Base-by-base conservation (phyloP, 2,113 vertebrate species). In the Sylvilagus bachmani region DNA sequence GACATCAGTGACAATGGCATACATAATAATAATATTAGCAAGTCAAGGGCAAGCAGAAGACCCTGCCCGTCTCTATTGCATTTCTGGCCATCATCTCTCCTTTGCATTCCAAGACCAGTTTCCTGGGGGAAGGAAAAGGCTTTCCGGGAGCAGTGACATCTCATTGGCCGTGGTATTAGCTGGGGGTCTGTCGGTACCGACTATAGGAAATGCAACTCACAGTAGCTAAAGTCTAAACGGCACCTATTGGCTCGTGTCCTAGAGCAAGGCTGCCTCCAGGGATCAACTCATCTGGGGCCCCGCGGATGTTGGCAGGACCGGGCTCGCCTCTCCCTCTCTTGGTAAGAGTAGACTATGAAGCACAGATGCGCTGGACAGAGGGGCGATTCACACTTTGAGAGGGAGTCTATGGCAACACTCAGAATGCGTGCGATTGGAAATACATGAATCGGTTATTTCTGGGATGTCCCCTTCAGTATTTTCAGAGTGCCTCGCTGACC, bases 181-280 rank as follows among this genome's bases (percentile, higher is more conserved):
- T 64, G 33, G 55, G 66, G 91, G 78, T 89, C 75, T 94, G 36
- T 55, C 49, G 21, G 16, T 51, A 73, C 21, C 83, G 84, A 36
- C 29, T 66, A 29, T 12, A 94, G 80, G 55, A 95, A 95, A 82
- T 82, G 49, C 21, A 62, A 38, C 17, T 90, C 49, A 83, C 53
- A 25, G 5, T 36, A n/a, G 66, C 49, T 27, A 16, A 82, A 77
- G 51, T 44, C n/a, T 44, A 13, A 86, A 62, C 86, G 36, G 22
- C 75, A 66, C 81, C 10, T 79, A 38, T 31, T 44, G 58, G 77
- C 36, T 75, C 66, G 6, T 7, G 13, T 25, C 64, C 36, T 49
- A 27, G 71, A 33, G 51, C 91, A 67, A 93, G 5, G 2, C 33
- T 38, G 33, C 55, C 86, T 83, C 69, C 31, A 49, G 71, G 83